Conservation (phyloP, 2,888 invertebrate species). For the Athalia circularis region DNA sequence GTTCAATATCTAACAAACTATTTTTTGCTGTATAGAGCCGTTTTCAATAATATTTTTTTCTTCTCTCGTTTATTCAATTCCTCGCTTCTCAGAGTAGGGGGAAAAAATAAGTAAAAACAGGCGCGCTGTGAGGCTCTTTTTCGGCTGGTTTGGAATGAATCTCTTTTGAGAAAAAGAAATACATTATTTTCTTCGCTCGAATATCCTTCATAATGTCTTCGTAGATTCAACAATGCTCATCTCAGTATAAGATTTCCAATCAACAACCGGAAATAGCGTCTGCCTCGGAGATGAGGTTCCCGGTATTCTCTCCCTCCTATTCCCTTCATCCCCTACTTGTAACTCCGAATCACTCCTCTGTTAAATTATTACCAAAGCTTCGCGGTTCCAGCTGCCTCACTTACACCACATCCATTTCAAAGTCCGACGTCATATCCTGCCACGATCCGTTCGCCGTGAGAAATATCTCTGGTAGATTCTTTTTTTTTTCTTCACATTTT, state of each 20-base stretch:
- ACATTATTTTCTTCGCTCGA: slow-evolving; percentile 8
- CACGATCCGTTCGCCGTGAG: no score
- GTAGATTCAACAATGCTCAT: slow-evolving; percentile 45
- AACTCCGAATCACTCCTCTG: slow-evolving; percentile 30
- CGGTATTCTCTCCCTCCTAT: neutral
- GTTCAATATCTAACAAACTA: no score
- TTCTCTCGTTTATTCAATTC: no score
- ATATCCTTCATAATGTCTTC: slow-evolving; percentile 14
- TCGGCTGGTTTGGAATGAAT: no score
- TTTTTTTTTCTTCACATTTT: neutral
- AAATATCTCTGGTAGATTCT: no score
- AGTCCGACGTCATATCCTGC: neutral
- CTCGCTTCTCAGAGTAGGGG: no score
- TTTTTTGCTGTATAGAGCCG: no score
- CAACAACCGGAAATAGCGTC: slow-evolving; percentile 65
- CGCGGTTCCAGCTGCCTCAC: neutral
- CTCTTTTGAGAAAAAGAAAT: neutral
- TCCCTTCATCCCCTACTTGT: neutral
- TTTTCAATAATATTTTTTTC: no score
- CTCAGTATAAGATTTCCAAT: slow-evolving; percentile 61
- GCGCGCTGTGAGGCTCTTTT: no score
- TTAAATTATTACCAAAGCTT: slow-evolving; percentile 36
- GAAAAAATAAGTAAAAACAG: no score
- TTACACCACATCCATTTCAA: neutral
- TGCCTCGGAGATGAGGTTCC: slow-evolving; percentile 65